A percentile compares a stretch with the other conserved stretches of the same genome.
Conservation (phyloP, 2,888 invertebrate genomes). For the Melitaea athalia region DNA sequence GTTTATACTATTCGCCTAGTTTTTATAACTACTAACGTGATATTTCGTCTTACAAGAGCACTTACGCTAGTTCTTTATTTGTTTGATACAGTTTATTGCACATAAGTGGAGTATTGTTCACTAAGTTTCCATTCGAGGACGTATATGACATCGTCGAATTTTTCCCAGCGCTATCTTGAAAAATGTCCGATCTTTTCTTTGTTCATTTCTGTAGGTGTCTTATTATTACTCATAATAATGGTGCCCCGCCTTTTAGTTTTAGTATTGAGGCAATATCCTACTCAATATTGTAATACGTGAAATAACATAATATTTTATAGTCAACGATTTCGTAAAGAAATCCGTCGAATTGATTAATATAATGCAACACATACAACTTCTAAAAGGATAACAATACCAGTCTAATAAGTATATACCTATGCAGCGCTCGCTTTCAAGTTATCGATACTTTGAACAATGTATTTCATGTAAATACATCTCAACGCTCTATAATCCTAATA, state of each 20-base stretch:
- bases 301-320: not conserved
- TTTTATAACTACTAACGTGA: constrained; percentile 75
- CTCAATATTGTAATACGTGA: not conserved
- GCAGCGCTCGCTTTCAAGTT: not conserved
- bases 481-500: constrained; percentile 23
- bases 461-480: constrained; percentile 3
- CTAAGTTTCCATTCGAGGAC: constrained; percentile 27
- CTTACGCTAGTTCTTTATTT: constrained; percentile 48
- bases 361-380: not conserved
- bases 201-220: constrained; percentile 33
- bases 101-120: constrained; percentile 51
- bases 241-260: constrained; percentile 36
- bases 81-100: constrained; percentile 69
- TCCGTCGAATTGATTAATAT: not conserved
- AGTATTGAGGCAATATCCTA: constrained; percentile 21
- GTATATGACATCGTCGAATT: constrained; percentile 23
- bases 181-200: constrained; percentile 27
- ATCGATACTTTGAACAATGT: not conserved
- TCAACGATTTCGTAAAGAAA: not conserved
- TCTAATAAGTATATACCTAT: not conserved
- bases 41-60: constrained; percentile 65
- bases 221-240: constrained; percentile 37
- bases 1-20: constrained; percentile 73
- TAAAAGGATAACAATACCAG: not conserved
- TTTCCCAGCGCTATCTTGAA: constrained; percentile 15